These are phyloP conservation scores for Tragulus kanchil DNA, from an alignment of 2,113 vertebrate genomes.

Conservation along the genomic window DNA sequence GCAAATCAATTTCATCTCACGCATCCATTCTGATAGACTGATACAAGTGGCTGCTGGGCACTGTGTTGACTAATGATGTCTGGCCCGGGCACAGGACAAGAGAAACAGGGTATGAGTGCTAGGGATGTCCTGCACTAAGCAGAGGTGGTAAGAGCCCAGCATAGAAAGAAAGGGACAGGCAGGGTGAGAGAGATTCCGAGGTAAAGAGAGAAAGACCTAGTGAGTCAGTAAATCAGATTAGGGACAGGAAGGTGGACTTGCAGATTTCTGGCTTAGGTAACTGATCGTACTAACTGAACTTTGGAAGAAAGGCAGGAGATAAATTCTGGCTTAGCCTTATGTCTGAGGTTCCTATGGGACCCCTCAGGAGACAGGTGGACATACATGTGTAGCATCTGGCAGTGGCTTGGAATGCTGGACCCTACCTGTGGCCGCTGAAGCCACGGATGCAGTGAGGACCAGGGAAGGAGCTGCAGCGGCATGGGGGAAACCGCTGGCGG, in stretches of 20 bases:
- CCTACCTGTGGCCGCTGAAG: background rate
- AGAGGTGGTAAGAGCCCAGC: background rate
- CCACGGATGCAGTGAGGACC: background rate
- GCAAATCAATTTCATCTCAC: background rate
- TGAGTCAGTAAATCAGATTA: background rate
- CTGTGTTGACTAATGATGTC: constrained; percentile 26
- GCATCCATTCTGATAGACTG: background rate
- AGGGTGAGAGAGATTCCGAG: background rate
- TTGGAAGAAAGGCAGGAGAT: background rate
- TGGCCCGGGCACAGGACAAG: background rate
- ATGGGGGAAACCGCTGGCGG: background rate
- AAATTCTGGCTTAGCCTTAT: background rate
- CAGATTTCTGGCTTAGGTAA: background rate
- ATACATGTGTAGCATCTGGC: background rate
- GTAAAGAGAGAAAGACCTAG: background rate
- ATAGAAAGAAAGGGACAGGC: background rate
- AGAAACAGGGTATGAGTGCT: background rate
- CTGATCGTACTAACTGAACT: background rate
- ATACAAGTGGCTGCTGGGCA: background rate
- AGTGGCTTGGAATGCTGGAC: too few relatives aligned
- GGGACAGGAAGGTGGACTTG: background rate
- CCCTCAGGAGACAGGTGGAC: background rate
- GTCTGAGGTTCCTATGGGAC: background rate
- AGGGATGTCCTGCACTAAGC: background rate
- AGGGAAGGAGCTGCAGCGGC: background rate